Evolutionary conservation across 2,797 vertebrate species (phyloP).

Genomic region (Taenioides sp.): DNA sequence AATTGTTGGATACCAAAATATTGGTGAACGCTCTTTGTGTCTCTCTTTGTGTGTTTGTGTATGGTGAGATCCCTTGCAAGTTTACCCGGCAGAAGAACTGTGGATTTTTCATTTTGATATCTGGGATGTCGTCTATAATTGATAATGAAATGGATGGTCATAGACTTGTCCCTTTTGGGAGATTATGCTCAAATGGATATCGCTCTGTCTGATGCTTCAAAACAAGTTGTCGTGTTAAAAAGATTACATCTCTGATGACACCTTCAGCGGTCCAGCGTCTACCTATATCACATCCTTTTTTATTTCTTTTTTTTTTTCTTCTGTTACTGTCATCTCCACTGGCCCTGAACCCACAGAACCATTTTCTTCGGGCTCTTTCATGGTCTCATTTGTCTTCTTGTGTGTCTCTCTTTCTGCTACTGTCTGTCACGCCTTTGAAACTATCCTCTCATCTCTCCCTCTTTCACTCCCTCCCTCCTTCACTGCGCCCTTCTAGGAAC

Average conservation of each 20-base stretch:
- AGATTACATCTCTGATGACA: constrained; percentile 52
- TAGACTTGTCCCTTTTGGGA: constrained; percentile 32
- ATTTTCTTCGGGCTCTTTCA: constrained; percentile 48
- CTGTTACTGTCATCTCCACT: constrained; percentile 36
- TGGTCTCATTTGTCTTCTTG: constrained; percentile 66
- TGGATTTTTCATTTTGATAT: constrained; percentile 71
- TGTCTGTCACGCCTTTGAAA: constrained; percentile 62
- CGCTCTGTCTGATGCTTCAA: constrained; percentile 53
- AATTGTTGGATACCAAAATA: too few relatives aligned
- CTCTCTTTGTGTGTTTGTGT: neutral
- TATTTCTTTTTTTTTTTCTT: constrained; percentile 25
- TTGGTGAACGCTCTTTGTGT: too few relatives aligned
- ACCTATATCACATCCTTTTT: constrained; percentile 42
- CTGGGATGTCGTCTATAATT: constrained; percentile 63
- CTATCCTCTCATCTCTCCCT: constrained; percentile 51
- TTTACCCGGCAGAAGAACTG: constrained; percentile 45
- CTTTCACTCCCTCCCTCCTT: neutral
- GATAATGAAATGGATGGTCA: constrained; percentile 51
- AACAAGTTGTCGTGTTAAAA: constrained; percentile 43
- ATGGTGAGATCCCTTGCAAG: constrained; percentile 41
- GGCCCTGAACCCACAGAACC: constrained; percentile 47
- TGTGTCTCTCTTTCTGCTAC: constrained; percentile 55
- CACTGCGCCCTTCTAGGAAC: constrained; percentile 40
- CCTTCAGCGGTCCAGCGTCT: constrained; percentile 40
- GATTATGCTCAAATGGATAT: constrained; percentile 59